Base-by-base conservation (phyloP, 1,140 invertebrate species). In the Megathymus violae region DNA sequence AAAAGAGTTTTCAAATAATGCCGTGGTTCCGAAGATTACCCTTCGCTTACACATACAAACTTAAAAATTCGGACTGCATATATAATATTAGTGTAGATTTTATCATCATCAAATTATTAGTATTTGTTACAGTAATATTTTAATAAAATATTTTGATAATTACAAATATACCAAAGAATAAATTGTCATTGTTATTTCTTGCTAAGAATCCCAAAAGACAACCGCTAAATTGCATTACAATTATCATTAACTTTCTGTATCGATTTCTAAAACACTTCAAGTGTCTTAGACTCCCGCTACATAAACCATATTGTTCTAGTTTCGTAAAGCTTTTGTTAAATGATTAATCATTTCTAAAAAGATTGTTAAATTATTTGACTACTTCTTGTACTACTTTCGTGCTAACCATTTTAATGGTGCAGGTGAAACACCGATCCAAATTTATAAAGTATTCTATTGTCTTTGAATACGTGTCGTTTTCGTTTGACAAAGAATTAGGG, bases 381-480 rank as follows among this genome's bases (percentile, higher is more conserved):
- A 47, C n/a, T n/a, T n/a, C 54, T 59, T 27, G 54, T 46, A 46
- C 41, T 16, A 59, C 41, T 59, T 59, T 59, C 54, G 41, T 46
- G 54, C 54, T n/a, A 59, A 59, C 52, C 52, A 47, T 17, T 9
- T 46, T 59, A 36, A 0, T 13, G 2, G 10, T 11, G 16, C 25
- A 5, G n/a, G 9, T 19, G 10, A n/a, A 16, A 7, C n/a, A n/a
- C n/a, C n/a, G n/a, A n/a, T n/a, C n/a, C n/a, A 16, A 17, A 46
- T 14, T 0, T 0, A 36, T 1, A 3, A 1, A 10, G 11, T 4
- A 14, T 50, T 47, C 36, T 50, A 44, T 46, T 67, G 56, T 60
- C 14, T 52, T 16, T 17, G 16, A 34, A 46, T 61, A 70, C 61
- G 54, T 64, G 68, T 64, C 61, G 47, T 63, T 63, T 70, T 64